Base-by-base conservation (phyloP, 1,140 invertebrate genomes). In the Physella acuta region DNA sequence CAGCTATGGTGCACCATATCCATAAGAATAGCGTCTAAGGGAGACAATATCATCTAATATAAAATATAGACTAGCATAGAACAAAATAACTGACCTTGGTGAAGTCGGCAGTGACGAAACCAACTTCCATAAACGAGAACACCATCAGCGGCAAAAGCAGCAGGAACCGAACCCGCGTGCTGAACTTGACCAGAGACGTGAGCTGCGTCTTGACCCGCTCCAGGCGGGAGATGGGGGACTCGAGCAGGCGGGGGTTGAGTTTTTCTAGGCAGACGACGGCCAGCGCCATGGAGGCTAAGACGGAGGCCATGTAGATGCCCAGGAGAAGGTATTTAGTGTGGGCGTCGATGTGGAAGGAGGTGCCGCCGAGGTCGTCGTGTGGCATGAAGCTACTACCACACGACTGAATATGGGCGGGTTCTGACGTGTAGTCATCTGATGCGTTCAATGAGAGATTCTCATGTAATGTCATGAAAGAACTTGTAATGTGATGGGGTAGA, bases 351-450 rank as follows among this genome's bases (percentile, higher is more conserved):
- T 31, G 3, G n/a, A 71, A 58, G 24, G 58, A 56, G 30, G 24
- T 55, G 51, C n/a, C 73, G 63, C 33, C 62, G 8, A 44, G 39
- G 39, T 72, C 65, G 33, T 72, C 72, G n/a, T 71, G 73, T 61
- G 78, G 75, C 62, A 75, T 77, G 63, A 73, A 78, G 34, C 65
- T 69, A 1, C 73, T 44, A 3, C 79, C 79, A 68, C 79, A 80
- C 26, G 74, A 56, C 28, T 60, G 44, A 44, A 44, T 44, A 44
- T 44, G 63, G 44, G 39, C 33, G 17, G 58, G 39, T 44, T 8
- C 20, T 8, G 20, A 11, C 8, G 8, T 11, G 8, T 20, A 11
- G 39, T 44, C 20, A 44, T 8, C 8, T 8, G 39, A 44, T 8
- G 8, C 20, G 20, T 44, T 44, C n/a, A n/a, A n/a, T n/a, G n/a